Evolutionary conservation across 2,797 vertebrate species (phyloP).

Genomic region (Gorsachius magnificus): DNA sequence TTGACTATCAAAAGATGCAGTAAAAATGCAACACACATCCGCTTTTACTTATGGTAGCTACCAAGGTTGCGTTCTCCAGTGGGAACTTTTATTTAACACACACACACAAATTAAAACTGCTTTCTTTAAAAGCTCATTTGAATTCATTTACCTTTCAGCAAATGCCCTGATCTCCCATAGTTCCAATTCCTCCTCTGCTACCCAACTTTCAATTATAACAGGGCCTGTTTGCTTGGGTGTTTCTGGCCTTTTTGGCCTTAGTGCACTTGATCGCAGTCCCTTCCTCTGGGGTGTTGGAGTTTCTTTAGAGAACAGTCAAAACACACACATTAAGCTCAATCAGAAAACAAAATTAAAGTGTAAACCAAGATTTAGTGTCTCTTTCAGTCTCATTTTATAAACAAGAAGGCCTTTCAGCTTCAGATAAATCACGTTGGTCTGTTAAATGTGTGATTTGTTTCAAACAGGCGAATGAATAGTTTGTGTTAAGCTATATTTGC

Average conservation of each 20-base stretch:
- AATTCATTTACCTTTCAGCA: conserved; percentile 88
- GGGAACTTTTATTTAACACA: neutral
- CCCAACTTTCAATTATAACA: conserved; percentile 95
- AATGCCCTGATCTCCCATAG: conserved; percentile 98
- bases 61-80: neutral
- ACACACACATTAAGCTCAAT: conserved; percentile 10
- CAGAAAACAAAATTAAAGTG: neutral
- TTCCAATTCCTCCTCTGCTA: conserved; percentile 95
- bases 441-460: neutral
- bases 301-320: conserved; percentile 79
- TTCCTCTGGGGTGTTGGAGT: conserved; percentile 98
- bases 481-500: neutral
- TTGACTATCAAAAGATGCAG: neutral
- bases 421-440: neutral
- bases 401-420: neutral
- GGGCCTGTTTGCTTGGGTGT: conserved; percentile 96
- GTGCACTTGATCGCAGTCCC: conserved; percentile 95
- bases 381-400: neutral
- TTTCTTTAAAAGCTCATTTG: neutral
- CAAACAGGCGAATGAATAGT: neutral
- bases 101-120: neutral
- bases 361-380: neutral
- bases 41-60: neutral
- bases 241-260: conserved; percentile 95
- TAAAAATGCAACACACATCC: neutral